phyloP scores from a whole-genome alignment of 2,888 invertebrate species.

The Spodoptera exigua region DNA sequence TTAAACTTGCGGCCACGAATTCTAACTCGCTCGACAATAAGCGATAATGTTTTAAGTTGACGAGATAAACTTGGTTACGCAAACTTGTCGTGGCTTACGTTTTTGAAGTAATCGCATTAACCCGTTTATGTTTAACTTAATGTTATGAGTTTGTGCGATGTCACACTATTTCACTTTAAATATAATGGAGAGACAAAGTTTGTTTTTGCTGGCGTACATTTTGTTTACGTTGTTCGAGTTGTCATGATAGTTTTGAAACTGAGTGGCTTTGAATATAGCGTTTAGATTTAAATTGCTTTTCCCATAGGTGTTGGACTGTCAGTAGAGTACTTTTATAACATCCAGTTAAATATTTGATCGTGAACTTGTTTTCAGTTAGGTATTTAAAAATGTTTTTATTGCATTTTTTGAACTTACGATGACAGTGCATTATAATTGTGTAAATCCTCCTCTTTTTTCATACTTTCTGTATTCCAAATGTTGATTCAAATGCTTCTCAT shows the following conservation, averaged over 20 bases:
- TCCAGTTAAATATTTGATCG: no score
- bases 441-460: no score
- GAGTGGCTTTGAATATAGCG: conserved; percentile 19
- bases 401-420: no score
- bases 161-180: conserved; percentile 59
- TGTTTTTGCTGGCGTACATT: conserved; percentile 37
- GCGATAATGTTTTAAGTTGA: conserved; percentile 62
- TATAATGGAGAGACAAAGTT: conserved; percentile 47
- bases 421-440: no score
- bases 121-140: conserved; percentile 51
- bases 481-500: no score
- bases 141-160: conserved; percentile 52
- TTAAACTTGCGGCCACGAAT: conserved; percentile 40
- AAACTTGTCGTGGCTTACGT: conserved; percentile 52
- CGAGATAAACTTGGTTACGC: conserved; percentile 49
- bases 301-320: background rate
- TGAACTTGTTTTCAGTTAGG: no score
- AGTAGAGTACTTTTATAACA: no score
- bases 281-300: conserved; percentile 30
- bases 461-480: no score
- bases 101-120: conserved; percentile 59
- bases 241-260: conserved; percentile 44
- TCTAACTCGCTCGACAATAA: conserved; percentile 47
- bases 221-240: conserved; percentile 41
- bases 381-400: no score